phyloP scores from a whole-genome alignment of 1,140 invertebrate species.

The Drosophila lowei region DNA sequence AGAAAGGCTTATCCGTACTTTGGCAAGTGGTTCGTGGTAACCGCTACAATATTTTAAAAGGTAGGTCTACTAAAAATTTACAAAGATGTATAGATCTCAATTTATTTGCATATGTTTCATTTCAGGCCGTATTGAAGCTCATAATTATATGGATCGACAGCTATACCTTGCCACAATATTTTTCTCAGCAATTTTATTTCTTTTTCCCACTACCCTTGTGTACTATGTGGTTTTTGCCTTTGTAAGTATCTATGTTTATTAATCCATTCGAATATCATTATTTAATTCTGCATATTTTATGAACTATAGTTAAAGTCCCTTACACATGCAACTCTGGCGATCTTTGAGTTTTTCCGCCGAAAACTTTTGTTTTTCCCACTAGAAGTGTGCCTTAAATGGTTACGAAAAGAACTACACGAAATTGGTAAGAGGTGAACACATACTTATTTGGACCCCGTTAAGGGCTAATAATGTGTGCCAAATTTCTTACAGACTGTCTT shows the following conservation, averaged over 20 bases:
- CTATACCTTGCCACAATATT: constrained; percentile 79
- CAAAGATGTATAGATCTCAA: background rate
- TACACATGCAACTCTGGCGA: constrained; percentile 48
- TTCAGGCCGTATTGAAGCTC: constrained; percentile 71
- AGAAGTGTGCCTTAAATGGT: constrained; percentile 75
- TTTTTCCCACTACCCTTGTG: constrained; percentile 75
- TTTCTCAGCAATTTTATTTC: constrained; percentile 73
- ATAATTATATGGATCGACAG: constrained; percentile 80
- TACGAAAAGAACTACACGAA: constrained; percentile 49
- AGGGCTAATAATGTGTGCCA: background rate
- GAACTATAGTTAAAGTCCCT: constrained; percentile 53
- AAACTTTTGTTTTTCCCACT: constrained; percentile 83
- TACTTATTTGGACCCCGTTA: background rate
- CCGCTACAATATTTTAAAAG: constrained; percentile 74
- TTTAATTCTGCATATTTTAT: background rate
- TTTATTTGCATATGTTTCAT: constrained; percentile 1
- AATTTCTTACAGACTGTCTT: constrained; percentile 43
- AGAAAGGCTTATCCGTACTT: constrained; percentile 68
- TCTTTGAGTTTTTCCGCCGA: constrained; percentile 58
- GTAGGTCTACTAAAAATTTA: background rate
- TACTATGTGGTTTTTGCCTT: constrained; percentile 80
- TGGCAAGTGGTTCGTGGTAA: constrained; percentile 81
- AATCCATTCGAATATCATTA: background rate
- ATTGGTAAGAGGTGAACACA: constrained; percentile 37
- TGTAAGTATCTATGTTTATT: constrained; percentile 45